These are phyloP conservation scores for Macropus fuliginosus DNA, from an alignment of 2,797 vertebrate species.

Conservation along the genomic window DNA sequence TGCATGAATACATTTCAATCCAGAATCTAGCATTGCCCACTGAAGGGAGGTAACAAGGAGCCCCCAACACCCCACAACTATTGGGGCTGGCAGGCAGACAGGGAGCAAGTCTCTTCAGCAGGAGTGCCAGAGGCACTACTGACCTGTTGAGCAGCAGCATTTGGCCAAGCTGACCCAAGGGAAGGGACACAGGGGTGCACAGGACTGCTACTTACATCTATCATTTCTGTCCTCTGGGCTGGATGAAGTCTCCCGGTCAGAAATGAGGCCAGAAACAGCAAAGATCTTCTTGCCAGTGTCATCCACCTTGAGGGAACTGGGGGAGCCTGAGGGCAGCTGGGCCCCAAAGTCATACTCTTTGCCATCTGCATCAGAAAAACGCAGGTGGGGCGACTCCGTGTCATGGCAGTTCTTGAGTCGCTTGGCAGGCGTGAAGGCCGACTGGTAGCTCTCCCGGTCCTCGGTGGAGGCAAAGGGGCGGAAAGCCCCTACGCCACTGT, in stretches of 20 bases:
- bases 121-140: conserved; percentile 5
- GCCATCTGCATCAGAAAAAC: conserved; percentile 98
- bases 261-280: conserved; percentile 98
- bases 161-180: conserved; percentile 50
- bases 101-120: conserved; percentile 47
- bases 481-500: conserved; percentile 98
- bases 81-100: conserved; percentile 8
- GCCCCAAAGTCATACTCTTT: conserved; percentile 98
- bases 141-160: conserved; percentile 78
- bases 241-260: conserved; percentile 97
- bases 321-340: conserved; percentile 95
- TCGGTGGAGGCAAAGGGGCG: conserved; percentile 97
- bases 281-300: conserved; percentile 99
- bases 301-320: conserved; percentile 96
- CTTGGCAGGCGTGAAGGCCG: conserved; percentile 98
- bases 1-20: conserved; percentile 48
- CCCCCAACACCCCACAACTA: background rate
- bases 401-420: conserved; percentile 98
- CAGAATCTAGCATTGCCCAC: conserved; percentile 47
- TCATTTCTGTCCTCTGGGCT: conserved; percentile 98
- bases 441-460: conserved; percentile 98
- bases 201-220: conserved; percentile 93
- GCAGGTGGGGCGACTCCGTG: conserved; percentile 97
- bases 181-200: conserved; percentile 53
- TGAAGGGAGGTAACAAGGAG: conserved; percentile 48